Evolutionary conservation across 2,888 invertebrate genomes (phyloP).

Genomic region (Xestia sexstrigata): DNA sequence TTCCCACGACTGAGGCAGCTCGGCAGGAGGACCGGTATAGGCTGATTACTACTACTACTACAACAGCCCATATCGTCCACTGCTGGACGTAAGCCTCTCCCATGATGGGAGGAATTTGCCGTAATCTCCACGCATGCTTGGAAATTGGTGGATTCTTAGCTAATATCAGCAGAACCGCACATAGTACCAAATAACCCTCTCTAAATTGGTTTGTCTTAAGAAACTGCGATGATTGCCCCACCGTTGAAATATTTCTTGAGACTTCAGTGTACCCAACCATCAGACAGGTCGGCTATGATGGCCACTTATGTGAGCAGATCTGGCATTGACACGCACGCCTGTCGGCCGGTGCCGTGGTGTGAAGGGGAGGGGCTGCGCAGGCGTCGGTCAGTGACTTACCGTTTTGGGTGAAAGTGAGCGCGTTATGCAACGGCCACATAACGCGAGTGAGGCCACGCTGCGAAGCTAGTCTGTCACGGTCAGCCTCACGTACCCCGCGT

Average conservation of each 20-base stretch:
- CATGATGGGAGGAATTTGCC: no score
- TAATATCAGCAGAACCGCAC: background rate
- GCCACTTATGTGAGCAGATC: conserved; percentile 4
- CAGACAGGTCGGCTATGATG: conserved; percentile 8
- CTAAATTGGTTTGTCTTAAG: background rate
- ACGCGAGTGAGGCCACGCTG: conserved; percentile 29
- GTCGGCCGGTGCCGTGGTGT: conserved; percentile 12
- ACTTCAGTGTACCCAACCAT: background rate
- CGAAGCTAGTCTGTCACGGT: conserved; percentile 54
- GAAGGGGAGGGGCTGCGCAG: conserved; percentile 1
- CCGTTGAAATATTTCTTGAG: background rate
- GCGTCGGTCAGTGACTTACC: conserved; percentile 77
- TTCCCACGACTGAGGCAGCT: background rate
- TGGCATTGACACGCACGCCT: conserved; percentile 46
- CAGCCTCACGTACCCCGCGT: conserved; percentile 38
- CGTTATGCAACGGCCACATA: conserved; percentile 68
- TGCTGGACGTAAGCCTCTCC: no score
- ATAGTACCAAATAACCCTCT: background rate
- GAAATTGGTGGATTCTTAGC: background rate
- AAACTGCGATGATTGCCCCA: background rate
- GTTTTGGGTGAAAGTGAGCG: conserved; percentile 75
- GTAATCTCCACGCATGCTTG: no score
- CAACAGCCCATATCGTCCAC: no score
- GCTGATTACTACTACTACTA: no score
- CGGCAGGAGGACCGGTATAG: no score